Evolutionary conservation across 2,113 vertebrate species (phyloP), one percentile per base, ranked within the genome.

Genomic region (Mormoops blainvillei): DNA sequence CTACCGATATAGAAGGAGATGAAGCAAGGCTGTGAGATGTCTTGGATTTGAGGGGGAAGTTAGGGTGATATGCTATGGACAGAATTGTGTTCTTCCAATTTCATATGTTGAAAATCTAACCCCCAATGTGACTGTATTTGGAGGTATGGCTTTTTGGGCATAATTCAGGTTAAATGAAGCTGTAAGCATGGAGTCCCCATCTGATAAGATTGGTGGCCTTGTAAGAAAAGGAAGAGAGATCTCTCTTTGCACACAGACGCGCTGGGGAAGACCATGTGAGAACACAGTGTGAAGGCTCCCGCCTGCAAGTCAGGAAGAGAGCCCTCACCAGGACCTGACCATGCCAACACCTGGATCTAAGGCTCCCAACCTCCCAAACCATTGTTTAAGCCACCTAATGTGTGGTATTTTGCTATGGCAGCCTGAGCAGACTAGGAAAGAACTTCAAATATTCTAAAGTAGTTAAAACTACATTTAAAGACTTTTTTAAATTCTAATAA

Each of bases 321-420:
- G 15, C 31, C 15, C 15, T 43, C 12, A 0, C 70, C 52, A 18
- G 43, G 41, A 3, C 19, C 71, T 19, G 15, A 22, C 28, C 28
- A 1, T 16, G 15, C 28, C 2, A 0, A 16, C 70, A 10, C n/a
- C 33, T 22, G n/a, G 31, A 2, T 22, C 41, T 16, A 3, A 0
- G 73, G n/a, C 63, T 61, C 20, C 54, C 4, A 5, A 33, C 63
- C 63, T 58, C 50, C 78, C 15, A 4, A 10, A 9, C 38, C 36
- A 13, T 16, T 31, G 5, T 77, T 20, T 15, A 33, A 80, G 73
- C 71, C 24, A 14, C 33, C 56, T 4, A 16, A 3, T 33, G 26
- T 56, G 3, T 31, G 16, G 12, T 24, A 22, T 48, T 71, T 41
- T 56, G 36, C 38, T 36, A 77, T 2, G 7, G 38, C 7, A n/a